Evolutionary conservation across 2,888 invertebrate species (phyloP).

Genomic region (Nomada ruficornis): DNA sequence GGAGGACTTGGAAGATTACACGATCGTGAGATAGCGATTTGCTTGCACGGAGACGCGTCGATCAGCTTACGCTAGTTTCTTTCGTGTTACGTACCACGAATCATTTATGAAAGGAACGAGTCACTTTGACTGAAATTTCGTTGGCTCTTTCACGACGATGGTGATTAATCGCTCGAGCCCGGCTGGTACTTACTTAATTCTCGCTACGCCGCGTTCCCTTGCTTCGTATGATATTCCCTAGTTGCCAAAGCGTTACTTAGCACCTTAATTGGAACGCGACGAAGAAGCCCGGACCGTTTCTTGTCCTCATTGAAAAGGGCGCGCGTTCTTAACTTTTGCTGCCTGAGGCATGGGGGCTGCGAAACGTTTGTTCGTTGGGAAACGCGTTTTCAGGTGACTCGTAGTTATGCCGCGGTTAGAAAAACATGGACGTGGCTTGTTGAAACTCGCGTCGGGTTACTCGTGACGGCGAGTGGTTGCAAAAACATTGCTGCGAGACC

Average conservation of each 20-base stretch:
- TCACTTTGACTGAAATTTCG: neutral
- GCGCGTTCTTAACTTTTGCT: neutral
- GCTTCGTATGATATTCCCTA: neutral
- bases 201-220: neutral
- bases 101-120: neutral
- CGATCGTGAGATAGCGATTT: neutral
- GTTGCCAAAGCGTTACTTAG: conserved; percentile 15
- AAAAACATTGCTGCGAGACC: neutral
- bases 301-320: neutral
- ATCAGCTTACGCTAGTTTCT: neutral
- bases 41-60: neutral
- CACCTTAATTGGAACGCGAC: conserved; percentile 37
- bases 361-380: conserved; percentile 23
- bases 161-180: conserved; percentile 8
- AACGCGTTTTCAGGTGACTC: neutral
- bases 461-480: neutral
- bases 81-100: neutral
- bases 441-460: neutral
- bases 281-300: conserved; percentile 6
- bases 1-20: neutral
- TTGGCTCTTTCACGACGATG: neutral
- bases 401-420: neutral
- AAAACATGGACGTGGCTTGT: neutral
- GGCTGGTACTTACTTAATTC: conserved; percentile 20
- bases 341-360: neutral